phyloP scores from a whole-genome alignment of 2,113 vertebrate genomes.

The Bucco capensis region DNA sequence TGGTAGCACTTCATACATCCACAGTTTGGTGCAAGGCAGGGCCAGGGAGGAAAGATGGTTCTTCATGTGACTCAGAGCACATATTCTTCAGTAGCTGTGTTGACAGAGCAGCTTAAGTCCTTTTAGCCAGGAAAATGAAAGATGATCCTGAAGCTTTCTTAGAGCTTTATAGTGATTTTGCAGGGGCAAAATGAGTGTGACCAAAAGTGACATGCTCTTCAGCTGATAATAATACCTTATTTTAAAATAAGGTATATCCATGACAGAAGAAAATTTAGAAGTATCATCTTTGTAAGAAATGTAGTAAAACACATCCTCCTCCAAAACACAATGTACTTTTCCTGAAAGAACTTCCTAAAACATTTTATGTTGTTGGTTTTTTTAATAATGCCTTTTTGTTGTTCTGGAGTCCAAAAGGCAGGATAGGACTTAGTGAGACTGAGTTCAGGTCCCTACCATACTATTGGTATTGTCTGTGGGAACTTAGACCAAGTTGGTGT shows the following conservation, averaged over 20 bases:
- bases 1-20: too few species aligned
- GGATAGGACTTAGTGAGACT: not conserved
- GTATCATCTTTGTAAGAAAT: not conserved
- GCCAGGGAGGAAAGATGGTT: not conserved
- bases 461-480: not conserved
- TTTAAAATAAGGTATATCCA: not conserved
- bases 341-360: not conserved
- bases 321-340: not conserved
- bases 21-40: too few species aligned
- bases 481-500: not conserved
- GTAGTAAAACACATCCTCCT: not conserved
- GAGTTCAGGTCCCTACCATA: not conserved
- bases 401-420: not conserved
- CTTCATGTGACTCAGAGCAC: not conserved
- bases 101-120: not conserved
- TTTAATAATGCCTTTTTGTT: not conserved
- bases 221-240: not conserved
- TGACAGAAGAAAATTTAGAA: not conserved
- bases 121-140: not conserved
- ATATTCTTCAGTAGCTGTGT: fast-evolving
- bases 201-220: not conserved
- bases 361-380: not conserved
- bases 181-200: not conserved
- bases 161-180: not conserved
- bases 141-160: not conserved